A percentile compares a stretch with the other conserved stretches of the same genome.
These are phyloP conservation scores for Sepioteuthis lessoniana DNA, from an alignment of 2,888 invertebrate genomes.

Conservation along the genomic window DNA sequence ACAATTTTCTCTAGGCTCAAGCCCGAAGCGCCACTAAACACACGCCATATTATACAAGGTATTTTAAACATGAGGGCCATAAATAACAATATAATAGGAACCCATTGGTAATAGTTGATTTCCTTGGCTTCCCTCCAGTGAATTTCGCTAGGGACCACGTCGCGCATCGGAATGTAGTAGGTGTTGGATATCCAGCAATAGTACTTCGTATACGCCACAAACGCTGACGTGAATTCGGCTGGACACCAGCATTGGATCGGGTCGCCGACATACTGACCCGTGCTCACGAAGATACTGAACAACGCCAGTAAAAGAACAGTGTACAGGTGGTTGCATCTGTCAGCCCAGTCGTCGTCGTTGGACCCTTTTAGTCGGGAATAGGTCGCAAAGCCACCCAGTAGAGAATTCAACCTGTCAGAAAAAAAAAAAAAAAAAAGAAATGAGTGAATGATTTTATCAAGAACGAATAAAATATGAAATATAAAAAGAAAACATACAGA, in stretches of 20 bases:
- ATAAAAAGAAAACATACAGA: too few species aligned
- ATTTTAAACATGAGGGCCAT: conserved; percentile 77
- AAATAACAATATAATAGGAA: conserved; percentile 76
- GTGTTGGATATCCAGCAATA: conserved; percentile 72
- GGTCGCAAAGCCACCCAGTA: conserved; percentile 66
- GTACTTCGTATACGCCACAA: conserved; percentile 75
- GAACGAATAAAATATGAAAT: too few species aligned
- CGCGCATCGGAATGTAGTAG: conserved; percentile 70
- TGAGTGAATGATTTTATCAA: too few species aligned
- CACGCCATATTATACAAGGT: conserved; percentile 76
- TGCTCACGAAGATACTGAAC: conserved; percentile 67
- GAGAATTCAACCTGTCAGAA: conserved; percentile 61
- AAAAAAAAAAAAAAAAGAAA: not conserved
- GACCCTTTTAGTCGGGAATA: conserved; percentile 66
- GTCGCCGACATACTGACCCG: conserved; percentile 68
- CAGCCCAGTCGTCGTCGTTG: conserved; percentile 69
- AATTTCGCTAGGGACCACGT: conserved; percentile 63
- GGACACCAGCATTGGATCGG: conserved; percentile 71
- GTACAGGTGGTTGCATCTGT: conserved; percentile 67
- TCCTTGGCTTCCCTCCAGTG: conserved; percentile 62
- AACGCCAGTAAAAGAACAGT: conserved; percentile 66
- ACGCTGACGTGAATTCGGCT: conserved; percentile 69
- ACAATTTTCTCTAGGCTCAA: conserved; percentile 69
- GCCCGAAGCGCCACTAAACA: conserved; percentile 71
- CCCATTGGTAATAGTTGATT: conserved; percentile 73